phyloP scores from a whole-genome alignment of 2,113 vertebrate genomes.

The Phaethornis superciliosus region DNA sequence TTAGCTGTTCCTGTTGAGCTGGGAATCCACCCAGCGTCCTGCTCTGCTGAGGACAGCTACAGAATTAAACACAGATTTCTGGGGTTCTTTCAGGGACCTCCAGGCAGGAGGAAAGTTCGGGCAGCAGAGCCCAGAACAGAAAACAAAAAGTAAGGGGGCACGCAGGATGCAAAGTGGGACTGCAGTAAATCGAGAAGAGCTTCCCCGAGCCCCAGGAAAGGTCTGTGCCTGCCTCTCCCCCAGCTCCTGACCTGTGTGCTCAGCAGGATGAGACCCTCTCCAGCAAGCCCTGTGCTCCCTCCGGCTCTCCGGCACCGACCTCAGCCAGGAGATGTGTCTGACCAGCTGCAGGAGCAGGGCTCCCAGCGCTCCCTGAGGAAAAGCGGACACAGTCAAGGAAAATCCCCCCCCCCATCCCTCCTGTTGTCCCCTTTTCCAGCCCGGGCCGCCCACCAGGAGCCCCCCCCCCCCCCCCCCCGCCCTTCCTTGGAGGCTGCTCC shows the following conservation, averaged over 20 bases:
- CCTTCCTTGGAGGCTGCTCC: not conserved
- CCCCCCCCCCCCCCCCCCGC: too few species aligned
- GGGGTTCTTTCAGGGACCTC: too few species aligned
- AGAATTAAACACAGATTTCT: too few species aligned
- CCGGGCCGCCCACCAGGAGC: too few species aligned
- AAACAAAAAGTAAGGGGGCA: not conserved
- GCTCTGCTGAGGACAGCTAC: not conserved
- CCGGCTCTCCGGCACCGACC: not conserved
- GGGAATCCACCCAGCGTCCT: accelerated
- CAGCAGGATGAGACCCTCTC: not conserved
- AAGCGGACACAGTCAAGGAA: not conserved
- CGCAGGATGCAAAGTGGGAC: not conserved
- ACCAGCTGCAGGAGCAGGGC: slow-evolving; percentile 56
- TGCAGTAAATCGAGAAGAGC: not conserved
- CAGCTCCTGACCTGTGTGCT: slow-evolving; percentile 29
- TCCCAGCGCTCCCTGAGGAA: slow-evolving; percentile 13
- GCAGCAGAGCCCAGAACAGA: not conserved
- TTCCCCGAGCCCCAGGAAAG: not conserved
- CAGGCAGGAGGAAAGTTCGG: not conserved
- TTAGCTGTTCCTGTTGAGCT: not conserved
- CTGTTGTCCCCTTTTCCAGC: not conserved
- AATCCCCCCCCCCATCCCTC: not conserved
- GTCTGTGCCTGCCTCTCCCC: not conserved
- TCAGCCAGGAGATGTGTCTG: slow-evolving; percentile 8
- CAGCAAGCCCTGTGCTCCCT: not conserved